Base-by-base conservation (phyloP, 2,888 invertebrate genomes). In the Hirtodrosophila trivittata region DNA sequence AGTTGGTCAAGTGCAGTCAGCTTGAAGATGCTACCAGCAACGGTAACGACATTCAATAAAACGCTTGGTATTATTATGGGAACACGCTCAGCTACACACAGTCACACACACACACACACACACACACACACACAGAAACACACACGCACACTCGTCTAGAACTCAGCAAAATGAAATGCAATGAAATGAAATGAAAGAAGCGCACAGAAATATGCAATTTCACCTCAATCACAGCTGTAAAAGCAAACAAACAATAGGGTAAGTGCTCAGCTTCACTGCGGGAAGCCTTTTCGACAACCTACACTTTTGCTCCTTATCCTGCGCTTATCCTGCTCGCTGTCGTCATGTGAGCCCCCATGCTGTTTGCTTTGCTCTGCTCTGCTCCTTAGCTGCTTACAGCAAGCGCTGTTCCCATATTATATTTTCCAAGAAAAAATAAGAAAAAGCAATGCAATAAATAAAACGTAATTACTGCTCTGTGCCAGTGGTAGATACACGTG, bases 161-260 rank as follows among this genome's bases (percentile, higher is more conserved):
- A 39, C 41, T 62, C 16, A 4, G 59, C 35, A 42, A 77, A 77
- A 67, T 65, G 66, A 64, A 75, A 77, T 75, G 76, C 58, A 78
- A 62, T 74, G 64, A 67, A 78, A 74, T 64, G 66, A 75, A 75
- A 73, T 51, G 59, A 67, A 67, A 64, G 83, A 78, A 80, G 76
- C 70, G 73, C 66, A 80, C 73, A 64, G 83, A 85, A 80, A 80
- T 85, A 86, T 85, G 86, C 86, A 81, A 83, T 86, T 86, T 74
- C 77, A 81, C 80, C 84, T 83, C 86, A 81, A 81, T 86, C 80
- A 83, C 86, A 76, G 83, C 62, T 86, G 80, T 74, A 80, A 86
- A 75, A 78, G 73, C 83, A 80, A 80, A 83, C 86, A 85, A 82
- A 77, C 83, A 85, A 85, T 67, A 69, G 76, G 43, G 56, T 56